Evolutionary conservation across 2,797 vertebrate genomes (phyloP).

Genomic region (Staurois parvus): DNA sequence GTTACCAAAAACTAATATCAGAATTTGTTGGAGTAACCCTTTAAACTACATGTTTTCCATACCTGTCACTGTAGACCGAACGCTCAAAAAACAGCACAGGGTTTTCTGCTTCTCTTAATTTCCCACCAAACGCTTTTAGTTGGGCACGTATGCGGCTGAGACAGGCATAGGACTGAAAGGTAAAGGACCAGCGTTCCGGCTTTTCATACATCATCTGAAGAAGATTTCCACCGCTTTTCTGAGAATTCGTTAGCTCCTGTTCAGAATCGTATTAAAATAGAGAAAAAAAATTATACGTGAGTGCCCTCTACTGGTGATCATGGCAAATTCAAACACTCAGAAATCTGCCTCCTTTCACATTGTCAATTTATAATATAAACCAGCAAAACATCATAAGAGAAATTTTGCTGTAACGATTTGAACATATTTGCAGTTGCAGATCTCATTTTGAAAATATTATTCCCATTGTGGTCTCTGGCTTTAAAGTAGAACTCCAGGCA

Average conservation of each 20-base stretch:
- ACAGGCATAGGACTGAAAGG: conserved; percentile 92
- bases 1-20: background rate
- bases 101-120: conserved; percentile 75
- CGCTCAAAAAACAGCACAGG: conserved; percentile 91
- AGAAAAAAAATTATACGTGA: background rate
- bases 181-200: conserved; percentile 92
- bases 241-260: conserved; percentile 88
- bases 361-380: too few relatives aligned
- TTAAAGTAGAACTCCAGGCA: too few relatives aligned
- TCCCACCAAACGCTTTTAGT: conserved; percentile 79
- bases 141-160: conserved; percentile 91
- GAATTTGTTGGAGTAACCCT: background rate
- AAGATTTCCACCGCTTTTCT: conserved; percentile 90
- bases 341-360: too few relatives aligned
- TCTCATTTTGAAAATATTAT: too few relatives aligned
- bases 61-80: conserved; percentile 96
- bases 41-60: background rate
- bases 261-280: too few relatives aligned
- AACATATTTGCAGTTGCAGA: too few relatives aligned
- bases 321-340: background rate
- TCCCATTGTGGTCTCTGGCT: too few relatives aligned
- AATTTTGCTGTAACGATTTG: too few relatives aligned
- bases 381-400: too few relatives aligned
- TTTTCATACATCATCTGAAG: conserved; percentile 94
- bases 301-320: background rate